Base-by-base conservation (phyloP, 1,140 invertebrate species). In the Eciton burchellii region DNA sequence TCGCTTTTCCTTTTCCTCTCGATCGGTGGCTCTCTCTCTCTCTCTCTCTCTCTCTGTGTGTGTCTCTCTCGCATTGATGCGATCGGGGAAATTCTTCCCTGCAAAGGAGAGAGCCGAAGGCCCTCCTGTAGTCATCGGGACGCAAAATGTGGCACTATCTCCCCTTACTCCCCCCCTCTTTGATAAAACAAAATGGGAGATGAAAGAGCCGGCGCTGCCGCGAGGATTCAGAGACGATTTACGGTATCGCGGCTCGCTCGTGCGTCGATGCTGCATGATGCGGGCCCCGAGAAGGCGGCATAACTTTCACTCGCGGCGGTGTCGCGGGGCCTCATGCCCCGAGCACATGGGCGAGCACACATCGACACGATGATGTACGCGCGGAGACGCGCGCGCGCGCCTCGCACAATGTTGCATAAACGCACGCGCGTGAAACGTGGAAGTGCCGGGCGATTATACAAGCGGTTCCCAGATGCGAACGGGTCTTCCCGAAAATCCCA, bases 271-370 rank as follows among this genome's bases (percentile, higher is more conserved):
- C 56, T 65, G 56, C 54, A 66, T 57, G 41, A 66, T 57, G 41
- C 21, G 29, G 52, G 24, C 45, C 24, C 70, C 54, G 26, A 77
- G 29, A 45, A 77, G 45, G 21, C 71, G 66, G 81, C 83, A 82
- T 84, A 88, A 89, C 89, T 90, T 90, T 90, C 89, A 90, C 89
- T 88, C 83, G 35, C 76, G 63, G 65, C 74, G 56, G 52, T 89
- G 86, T 89, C 85, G 62, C 71, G 62, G 85, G 60, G 21, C 76
- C 59, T 74, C 45, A 59, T 82, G 85, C 59, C 76, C 63, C 45
- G 63, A 26, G 59, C 59, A 21, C 45, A 72, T 56, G 12, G 43
- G 41, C 4, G 45, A 52, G 26, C 45, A 77, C 66, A 26, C 14
- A 26, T 21, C 57, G 60, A 60, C 74, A 4, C 49, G 19, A 29